A percentile compares a stretch with the other conserved stretches of the same genome.
Conservation (phyloP, 2,113 vertebrate species). For the Pituophis catenifer region DNA sequence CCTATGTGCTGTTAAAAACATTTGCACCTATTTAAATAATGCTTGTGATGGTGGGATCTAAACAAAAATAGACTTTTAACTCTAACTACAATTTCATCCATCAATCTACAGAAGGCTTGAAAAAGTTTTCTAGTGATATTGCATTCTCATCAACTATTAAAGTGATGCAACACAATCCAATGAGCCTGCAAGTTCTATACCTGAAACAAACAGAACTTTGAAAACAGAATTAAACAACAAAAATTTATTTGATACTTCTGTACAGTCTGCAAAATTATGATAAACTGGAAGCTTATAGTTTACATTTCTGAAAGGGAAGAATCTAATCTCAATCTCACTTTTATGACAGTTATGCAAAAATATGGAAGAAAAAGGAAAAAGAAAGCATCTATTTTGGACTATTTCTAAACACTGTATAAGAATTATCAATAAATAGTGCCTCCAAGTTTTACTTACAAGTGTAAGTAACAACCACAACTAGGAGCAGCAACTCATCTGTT, state of each 20-base stretch:
- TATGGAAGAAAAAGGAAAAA: not conserved
- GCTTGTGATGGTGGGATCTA: slow-evolving; percentile 76
- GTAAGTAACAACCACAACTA: not conserved
- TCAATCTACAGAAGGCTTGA: slow-evolving; percentile 69
- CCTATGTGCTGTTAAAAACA: slow-evolving; percentile 78
- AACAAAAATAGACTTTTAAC: slow-evolving; percentile 80
- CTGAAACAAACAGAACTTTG: not conserved
- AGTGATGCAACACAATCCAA: slow-evolving; percentile 9
- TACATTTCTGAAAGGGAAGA: not conserved
- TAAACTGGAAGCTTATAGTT: not conserved
- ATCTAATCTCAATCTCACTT: not conserved
- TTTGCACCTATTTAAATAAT: slow-evolving; percentile 87
- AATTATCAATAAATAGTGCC: not conserved
- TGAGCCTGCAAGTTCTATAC: not conserved
- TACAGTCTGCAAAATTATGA: not conserved
- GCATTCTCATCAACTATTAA: slow-evolving; percentile 48
- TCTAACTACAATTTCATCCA: slow-evolving; percentile 75
- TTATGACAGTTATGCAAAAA: not conserved
- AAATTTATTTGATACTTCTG: not conserved
- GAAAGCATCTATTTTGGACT: not conserved
- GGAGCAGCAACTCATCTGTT: not conserved
- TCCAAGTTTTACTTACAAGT: not conserved
- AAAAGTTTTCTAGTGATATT: slow-evolving; percentile 58
- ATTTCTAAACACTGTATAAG: not conserved
- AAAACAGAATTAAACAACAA: not conserved